Evolutionary conservation across 2,888 invertebrate genomes (phyloP).

Genomic region (Lepidochrysops patricia): DNA sequence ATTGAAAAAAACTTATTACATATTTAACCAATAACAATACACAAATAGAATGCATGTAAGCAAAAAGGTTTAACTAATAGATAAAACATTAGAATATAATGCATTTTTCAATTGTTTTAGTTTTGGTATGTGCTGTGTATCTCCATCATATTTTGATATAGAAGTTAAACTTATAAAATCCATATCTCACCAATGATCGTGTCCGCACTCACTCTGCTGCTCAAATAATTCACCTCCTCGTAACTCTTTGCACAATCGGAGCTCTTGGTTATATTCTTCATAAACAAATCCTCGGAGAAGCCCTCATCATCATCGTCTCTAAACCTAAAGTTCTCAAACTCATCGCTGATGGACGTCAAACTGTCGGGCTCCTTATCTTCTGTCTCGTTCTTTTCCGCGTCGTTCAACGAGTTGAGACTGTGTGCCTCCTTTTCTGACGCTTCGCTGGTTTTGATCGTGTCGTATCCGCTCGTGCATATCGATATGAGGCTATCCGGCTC

Average conservation of each 20-base stretch:
- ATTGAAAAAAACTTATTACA: no score
- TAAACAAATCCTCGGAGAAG: slow-evolving; percentile 57
- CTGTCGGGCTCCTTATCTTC: slow-evolving; percentile 69
- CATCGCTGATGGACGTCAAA: slow-evolving; percentile 81
- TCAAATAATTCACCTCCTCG: slow-evolving; percentile 42
- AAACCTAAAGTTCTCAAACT: slow-evolving; percentile 82
- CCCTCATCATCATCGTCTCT: slow-evolving; percentile 69
- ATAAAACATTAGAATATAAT: no score
- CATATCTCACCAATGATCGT: slow-evolving; percentile 59
- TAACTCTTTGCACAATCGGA: slow-evolving; percentile 44
- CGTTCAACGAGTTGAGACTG: slow-evolving; percentile 51
- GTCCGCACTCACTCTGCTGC: slow-evolving; percentile 56
- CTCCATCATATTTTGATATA: no score
- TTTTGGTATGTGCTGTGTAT: no score
- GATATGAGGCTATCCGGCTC: slow-evolving; percentile 65
- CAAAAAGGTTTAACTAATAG: no score
- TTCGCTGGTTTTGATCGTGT: slow-evolving; percentile 46
- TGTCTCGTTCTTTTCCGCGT: slow-evolving; percentile 29
- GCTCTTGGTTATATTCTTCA: slow-evolving; percentile 54
- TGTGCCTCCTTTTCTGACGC: slow-evolving; percentile 51
- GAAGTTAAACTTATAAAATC: no score
- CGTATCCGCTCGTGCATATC: slow-evolving; percentile 60
- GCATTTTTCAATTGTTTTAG: no score
- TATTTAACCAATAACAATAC: no score
- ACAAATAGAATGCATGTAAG: no score